A percentile compares a stretch with the other conserved stretches of the same genome.
Evolutionary conservation across 1,140 invertebrate species (phyloP).

Genomic region (Plutomurus gul): DNA sequence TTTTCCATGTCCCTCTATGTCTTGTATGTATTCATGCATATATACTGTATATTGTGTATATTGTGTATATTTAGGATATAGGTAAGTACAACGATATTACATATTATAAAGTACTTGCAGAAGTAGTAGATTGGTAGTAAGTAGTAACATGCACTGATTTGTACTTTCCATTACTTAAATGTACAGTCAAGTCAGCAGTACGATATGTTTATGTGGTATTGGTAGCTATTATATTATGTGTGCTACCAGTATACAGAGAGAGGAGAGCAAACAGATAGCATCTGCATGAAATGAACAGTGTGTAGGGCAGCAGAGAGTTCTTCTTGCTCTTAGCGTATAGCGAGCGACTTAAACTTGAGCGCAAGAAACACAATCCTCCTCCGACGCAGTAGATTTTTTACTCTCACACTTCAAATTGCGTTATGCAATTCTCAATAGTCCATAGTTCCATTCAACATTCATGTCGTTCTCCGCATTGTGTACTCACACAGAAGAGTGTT

Average conservation of each 20-base stretch:
- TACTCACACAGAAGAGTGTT: background rate
- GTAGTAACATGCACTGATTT: background rate
- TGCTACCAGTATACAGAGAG: background rate
- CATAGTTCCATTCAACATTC: background rate
- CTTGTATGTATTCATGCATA: no score
- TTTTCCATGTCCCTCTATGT: background rate
- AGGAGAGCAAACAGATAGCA: background rate
- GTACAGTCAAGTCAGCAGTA: no score
- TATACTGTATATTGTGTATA: no score
- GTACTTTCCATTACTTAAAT: constrained; percentile 19
- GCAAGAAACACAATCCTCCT: background rate
- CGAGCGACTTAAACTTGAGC: background rate
- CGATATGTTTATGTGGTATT: background rate
- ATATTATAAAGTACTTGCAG: no score
- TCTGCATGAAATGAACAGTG: no score
- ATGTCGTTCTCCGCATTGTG: no score
- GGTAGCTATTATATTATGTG: background rate
- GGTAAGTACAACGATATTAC: no score
- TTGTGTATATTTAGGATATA: no score
- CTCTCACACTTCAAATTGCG: background rate
- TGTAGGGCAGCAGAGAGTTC: no score
- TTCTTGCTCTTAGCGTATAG: background rate
- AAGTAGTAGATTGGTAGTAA: no score
- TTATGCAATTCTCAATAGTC: constrained; percentile 24
- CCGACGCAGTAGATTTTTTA: constrained; percentile 24